Conservation (phyloP, 2,888 invertebrate genomes). For the Stenchaetothrips biformis region DNA sequence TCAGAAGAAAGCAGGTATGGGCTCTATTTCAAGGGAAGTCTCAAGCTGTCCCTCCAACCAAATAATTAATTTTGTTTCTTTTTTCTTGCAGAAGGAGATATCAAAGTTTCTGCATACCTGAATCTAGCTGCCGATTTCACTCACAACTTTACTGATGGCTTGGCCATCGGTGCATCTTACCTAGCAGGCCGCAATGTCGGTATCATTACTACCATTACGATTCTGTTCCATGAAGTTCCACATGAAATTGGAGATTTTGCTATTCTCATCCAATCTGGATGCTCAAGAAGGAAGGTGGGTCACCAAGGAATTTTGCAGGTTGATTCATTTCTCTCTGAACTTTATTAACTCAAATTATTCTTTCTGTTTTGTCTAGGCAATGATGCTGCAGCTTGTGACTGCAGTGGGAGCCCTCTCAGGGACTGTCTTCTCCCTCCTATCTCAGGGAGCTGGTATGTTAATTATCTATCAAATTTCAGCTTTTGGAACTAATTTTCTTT, state of each 20-base stretch:
- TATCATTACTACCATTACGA: slow-evolving; percentile 88
- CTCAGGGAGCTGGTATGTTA: slow-evolving; percentile 60
- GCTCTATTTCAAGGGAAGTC: not conserved
- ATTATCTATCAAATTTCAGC: not conserved
- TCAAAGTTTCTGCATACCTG: slow-evolving; percentile 86
- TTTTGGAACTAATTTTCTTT: not conserved
- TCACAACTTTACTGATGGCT: slow-evolving; percentile 98
- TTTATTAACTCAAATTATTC: slow-evolving; percentile 28
- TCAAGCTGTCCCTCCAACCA: not conserved
- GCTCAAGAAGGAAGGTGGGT: slow-evolving; percentile 72
- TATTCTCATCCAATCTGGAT: slow-evolving; percentile 95
- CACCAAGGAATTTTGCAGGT: not conserved
- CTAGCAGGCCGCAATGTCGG: slow-evolving; percentile 85
- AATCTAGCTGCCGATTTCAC: slow-evolving; percentile 97
- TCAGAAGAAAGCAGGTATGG: slow-evolving; percentile 14
- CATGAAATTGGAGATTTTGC: slow-evolving; percentile 99
- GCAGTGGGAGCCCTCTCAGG: slow-evolving; percentile 93
- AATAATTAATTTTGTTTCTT: slow-evolving; percentile 20
- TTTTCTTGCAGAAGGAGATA: slow-evolving; percentile 46
- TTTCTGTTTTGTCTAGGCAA: slow-evolving; percentile 58
- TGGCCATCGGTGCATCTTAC: slow-evolving; percentile 97
- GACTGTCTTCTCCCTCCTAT: slow-evolving; percentile 78
- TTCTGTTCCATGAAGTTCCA: slow-evolving; percentile 95
- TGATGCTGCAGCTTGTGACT: slow-evolving; percentile 87
- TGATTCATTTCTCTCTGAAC: not conserved